Conservation (phyloP, 1,140 invertebrate species). For the Antheraea pernyi region DNA sequence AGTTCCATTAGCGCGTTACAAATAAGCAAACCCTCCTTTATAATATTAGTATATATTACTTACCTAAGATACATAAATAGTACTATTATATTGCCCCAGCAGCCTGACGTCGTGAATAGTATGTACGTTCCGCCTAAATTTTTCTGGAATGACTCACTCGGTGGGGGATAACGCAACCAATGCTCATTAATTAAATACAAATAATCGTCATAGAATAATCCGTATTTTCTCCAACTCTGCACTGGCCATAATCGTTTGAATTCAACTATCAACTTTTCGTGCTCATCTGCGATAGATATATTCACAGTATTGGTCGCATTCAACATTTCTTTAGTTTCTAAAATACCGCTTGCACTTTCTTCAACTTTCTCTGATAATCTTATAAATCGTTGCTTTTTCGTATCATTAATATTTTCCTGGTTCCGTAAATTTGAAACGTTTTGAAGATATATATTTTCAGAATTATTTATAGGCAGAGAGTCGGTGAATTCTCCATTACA, state of each 20-base stretch:
- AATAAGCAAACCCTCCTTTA: background rate
- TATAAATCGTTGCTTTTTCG: conserved; percentile 15
- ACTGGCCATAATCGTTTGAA: conserved; percentile 77
- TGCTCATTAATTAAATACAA: conserved; percentile 82
- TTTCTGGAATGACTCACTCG: conserved; percentile 76
- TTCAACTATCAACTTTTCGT: conserved; percentile 38
- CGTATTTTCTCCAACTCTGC: conserved; percentile 70
- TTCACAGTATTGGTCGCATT: conserved; percentile 33
- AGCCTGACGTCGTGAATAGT: conserved; percentile 81
- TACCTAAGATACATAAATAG: conserved; percentile 84
- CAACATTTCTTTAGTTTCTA: conserved; percentile 18
- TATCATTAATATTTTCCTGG: conserved; percentile 6
- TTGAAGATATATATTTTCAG: conserved; percentile 10
- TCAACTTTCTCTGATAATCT: conserved; percentile 18
- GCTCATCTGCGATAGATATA: conserved; percentile 28
- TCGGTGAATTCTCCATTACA: background rate
- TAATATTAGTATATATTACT: conserved; percentile 39
- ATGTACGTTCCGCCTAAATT: conserved; percentile 80
- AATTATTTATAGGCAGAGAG: background rate
- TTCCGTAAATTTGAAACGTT: conserved; percentile 17
- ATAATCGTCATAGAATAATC: conserved; percentile 80
- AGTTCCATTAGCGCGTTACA: too few relatives aligned
- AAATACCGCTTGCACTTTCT: conserved; percentile 15
- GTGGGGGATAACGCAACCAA: conserved; percentile 83
- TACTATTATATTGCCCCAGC: conserved; percentile 83